Conservation (phyloP, 2,888 invertebrate genomes). For the Amphipoea oculea region DNA sequence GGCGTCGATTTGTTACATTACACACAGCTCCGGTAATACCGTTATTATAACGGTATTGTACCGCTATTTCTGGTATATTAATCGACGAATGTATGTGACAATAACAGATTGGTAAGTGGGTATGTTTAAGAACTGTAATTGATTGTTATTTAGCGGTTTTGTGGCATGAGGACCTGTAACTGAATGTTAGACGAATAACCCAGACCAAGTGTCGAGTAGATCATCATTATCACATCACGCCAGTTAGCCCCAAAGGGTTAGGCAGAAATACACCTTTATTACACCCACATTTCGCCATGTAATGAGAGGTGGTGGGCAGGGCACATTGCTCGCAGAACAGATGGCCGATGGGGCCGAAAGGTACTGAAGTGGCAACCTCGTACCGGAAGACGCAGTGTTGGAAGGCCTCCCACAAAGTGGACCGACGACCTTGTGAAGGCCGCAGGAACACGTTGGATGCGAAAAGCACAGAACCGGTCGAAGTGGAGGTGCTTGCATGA, state of each 20-base stretch:
- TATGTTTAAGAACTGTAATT: conserved; percentile 32
- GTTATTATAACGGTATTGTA: conserved; percentile 58
- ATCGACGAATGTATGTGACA: conserved; percentile 57
- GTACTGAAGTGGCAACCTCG: no score
- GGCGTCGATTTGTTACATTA: conserved; percentile 63
- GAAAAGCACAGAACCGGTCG: no score
- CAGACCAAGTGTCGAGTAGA: no score
- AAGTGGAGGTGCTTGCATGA: no score
- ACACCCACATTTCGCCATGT: neutral
- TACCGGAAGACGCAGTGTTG: no score
- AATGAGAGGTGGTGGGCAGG: neutral
- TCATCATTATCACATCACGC: neutral
- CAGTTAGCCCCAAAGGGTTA: no score
- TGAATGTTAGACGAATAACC: neutral
- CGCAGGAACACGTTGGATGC: no score
- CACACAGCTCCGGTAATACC: conserved; percentile 39
- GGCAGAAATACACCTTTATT: neutral
- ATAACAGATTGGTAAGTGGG: conserved; percentile 37
- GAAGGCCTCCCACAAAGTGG: no score
- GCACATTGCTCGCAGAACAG: no score
- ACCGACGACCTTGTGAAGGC: no score
- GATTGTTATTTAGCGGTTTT: conserved; percentile 14
- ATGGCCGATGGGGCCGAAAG: no score
- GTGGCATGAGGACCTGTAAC: neutral
- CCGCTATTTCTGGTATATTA: conserved; percentile 56